Evolutionary conservation across 2,113 vertebrate species (phyloP).

Genomic region (Megaceryle torquata): DNA sequence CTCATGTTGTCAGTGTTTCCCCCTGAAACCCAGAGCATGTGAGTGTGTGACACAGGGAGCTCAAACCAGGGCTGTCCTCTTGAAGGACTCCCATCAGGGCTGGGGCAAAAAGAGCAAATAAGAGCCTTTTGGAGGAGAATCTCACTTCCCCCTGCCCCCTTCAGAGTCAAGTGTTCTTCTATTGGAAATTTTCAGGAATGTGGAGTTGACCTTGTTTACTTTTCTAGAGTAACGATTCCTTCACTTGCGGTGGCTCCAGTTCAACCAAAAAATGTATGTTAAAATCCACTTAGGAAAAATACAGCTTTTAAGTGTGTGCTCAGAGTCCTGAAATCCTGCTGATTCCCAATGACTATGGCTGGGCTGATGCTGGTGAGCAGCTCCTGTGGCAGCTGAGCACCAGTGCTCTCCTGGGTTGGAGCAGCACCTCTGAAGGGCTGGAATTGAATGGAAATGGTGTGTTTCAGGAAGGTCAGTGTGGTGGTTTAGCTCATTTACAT

Average conservation of each 20-base stretch:
- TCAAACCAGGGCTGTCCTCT: background rate
- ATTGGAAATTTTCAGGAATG: background rate
- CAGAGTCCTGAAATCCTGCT: background rate
- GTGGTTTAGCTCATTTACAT: background rate
- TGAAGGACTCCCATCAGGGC: background rate
- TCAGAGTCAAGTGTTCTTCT: background rate
- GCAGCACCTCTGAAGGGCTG: background rate
- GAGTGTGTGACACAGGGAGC: rapidly evolving
- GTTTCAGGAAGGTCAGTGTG: background rate
- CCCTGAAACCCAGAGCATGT: rapidly evolving
- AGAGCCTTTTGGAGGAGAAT: background rate
- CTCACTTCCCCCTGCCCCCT: background rate
- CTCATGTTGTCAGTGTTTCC: background rate
- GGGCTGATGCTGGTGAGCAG: background rate
- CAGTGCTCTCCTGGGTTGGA: background rate
- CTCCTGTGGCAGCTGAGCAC: background rate
- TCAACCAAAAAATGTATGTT: background rate
- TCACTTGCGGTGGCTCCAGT: background rate
- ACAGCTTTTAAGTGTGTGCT: background rate
- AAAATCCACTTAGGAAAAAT: background rate
- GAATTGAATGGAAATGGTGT: background rate
- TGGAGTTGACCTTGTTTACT: background rate
- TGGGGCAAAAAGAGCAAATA: background rate
- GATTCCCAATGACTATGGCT: rapidly evolving
- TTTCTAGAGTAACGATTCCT: background rate